phyloP scores from a whole-genome alignment of 2,113 vertebrate species.

The Rhea americana region DNA sequence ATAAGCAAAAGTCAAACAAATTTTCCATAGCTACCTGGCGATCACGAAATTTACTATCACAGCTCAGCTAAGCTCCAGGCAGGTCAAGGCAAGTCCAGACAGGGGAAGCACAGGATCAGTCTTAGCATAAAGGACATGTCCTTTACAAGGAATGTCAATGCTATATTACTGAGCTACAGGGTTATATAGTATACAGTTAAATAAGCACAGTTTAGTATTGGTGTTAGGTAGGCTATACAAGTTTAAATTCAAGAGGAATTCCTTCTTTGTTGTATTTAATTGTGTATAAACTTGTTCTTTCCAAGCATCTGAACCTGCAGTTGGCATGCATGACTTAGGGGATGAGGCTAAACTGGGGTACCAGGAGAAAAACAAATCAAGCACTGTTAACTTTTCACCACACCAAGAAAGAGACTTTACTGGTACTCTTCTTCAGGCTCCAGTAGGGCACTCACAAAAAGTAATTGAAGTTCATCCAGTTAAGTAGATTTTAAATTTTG shows the following conservation, averaged over 20 bases:
- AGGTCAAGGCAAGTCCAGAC: too few species aligned
- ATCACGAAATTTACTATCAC: too few species aligned
- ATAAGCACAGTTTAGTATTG: too few species aligned
- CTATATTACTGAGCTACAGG: too few species aligned
- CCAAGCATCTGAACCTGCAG: neutral
- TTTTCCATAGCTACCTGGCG: too few species aligned
- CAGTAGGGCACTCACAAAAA: neutral
- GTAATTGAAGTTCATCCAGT: neutral
- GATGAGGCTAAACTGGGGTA: neutral
- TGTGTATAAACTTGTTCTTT: neutral
- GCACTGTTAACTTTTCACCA: neutral
- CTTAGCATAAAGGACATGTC: too few species aligned
- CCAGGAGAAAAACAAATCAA: neutral
- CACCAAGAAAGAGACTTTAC: neutral
- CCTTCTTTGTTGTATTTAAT: neutral
- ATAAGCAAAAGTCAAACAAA: too few species aligned
- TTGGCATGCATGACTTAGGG: neutral
- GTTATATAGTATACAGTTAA: too few species aligned
- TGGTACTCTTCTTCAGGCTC: neutral
- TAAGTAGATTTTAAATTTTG: neutral
- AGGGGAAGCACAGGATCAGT: too few species aligned
- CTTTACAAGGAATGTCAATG: too few species aligned
- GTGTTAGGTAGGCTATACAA: neutral
- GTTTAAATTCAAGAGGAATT: neutral
- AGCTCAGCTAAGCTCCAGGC: too few species aligned